phyloP scores from a whole-genome alignment of 2,888 invertebrate species.

The Petrolisthes manimaculis region DNA sequence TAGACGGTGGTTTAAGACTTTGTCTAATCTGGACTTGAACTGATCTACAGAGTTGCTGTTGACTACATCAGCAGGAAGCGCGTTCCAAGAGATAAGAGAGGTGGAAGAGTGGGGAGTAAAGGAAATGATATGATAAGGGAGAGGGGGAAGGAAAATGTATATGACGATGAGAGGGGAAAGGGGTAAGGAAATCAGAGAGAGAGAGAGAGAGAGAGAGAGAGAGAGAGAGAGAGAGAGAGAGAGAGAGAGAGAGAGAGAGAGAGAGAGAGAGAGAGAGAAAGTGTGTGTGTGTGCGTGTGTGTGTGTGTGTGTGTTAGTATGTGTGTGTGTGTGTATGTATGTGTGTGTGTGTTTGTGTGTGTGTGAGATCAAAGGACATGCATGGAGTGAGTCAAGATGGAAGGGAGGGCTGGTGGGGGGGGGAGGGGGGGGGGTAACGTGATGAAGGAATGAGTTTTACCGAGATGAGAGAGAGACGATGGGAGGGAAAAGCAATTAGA shows the following conservation, averaged over 20 bases:
- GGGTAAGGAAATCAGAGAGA: neutral
- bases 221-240: neutral
- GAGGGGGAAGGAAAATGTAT: neutral
- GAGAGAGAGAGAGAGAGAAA: neutral
- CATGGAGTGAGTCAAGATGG: neutral
- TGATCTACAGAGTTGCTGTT: too few species aligned
- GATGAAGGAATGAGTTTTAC: neutral
- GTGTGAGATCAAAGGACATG: neutral
- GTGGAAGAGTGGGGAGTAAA: neutral
- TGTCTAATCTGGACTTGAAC: neutral
- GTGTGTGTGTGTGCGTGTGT: constrained; percentile 3
- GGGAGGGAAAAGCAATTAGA: too few species aligned
- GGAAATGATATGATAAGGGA: neutral
- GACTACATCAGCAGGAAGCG: too few species aligned
- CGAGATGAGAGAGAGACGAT: too few species aligned
- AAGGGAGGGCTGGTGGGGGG: neutral
- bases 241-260: neutral
- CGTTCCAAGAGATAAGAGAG: neutral
- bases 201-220: neutral
- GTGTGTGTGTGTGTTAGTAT: neutral
- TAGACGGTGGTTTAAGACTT: too few species aligned
- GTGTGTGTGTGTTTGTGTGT: constrained; percentile 9
- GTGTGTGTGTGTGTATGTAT: constrained; percentile 1
- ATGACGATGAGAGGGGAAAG: neutral
- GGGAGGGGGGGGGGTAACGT: neutral